These are phyloP conservation scores for Phaenicophaeus curvirostris DNA, from an alignment of 2,797 vertebrate species.

Conservation along the genomic window DNA sequence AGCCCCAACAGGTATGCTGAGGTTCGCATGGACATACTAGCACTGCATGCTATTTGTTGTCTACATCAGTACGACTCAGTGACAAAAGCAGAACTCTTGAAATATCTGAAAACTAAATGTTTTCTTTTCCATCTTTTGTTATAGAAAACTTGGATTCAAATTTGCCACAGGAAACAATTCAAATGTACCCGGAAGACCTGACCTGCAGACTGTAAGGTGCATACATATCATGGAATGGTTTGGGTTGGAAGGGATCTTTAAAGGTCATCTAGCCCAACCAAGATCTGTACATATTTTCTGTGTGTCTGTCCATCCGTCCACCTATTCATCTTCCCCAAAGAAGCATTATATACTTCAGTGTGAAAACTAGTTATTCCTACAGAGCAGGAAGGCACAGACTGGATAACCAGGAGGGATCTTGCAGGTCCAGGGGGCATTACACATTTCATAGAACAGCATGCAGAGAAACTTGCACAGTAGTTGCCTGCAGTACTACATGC, in stretches of 20 bases:
- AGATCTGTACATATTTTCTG: no score
- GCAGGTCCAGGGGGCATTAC: not conserved
- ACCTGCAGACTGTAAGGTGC: not conserved
- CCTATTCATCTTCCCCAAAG: not conserved
- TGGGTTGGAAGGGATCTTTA: not conserved
- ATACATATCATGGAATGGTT: not conserved
- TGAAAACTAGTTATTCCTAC: fast-evolving
- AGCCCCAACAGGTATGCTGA: not conserved
- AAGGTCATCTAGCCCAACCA: not conserved
- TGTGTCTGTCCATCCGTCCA: no score
- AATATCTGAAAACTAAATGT: not conserved
- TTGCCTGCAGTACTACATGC: not conserved
- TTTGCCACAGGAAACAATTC: not conserved
- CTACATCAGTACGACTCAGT: not conserved
- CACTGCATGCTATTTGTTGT: not conserved
- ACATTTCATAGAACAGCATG: not conserved
- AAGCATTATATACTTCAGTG: not conserved
- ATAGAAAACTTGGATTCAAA: not conserved
- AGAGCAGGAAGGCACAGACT: not conserved
- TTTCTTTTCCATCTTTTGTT: not conserved
- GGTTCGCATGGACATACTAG: not conserved
- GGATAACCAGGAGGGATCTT: not conserved
- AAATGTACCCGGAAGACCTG: not conserved
- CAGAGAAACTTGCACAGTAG: not conserved
- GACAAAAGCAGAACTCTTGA: not conserved